Conservation (phyloP, 2,797 vertebrate species). For the Mionectes olivaceus region DNA sequence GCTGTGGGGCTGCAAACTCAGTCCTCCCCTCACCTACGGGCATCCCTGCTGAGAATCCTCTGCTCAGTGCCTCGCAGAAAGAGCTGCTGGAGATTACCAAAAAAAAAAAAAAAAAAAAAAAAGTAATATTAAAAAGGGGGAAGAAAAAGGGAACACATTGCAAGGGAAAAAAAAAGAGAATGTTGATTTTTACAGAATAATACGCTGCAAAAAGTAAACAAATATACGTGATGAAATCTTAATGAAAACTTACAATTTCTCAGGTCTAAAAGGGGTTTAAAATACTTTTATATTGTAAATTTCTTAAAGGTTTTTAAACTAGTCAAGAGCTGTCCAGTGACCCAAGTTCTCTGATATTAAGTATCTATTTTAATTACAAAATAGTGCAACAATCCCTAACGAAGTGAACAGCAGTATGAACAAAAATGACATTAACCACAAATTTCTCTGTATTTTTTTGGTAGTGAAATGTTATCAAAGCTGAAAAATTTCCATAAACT, state of each 20-base stretch:
- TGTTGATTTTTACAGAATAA: neutral
- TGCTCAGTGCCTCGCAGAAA: neutral
- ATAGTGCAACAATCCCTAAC: neutral
- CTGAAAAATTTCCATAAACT: neutral
- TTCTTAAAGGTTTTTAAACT: neutral
- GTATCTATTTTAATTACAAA: neutral
- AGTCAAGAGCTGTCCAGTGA: neutral
- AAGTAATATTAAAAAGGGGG: neutral
- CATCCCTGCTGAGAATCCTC: neutral
- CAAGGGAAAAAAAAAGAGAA: neutral
- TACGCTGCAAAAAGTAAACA: neutral
- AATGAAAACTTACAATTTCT: neutral
- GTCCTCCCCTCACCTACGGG: accelerated
- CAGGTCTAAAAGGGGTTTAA: neutral
- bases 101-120: too few species aligned
- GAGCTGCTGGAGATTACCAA: neutral
- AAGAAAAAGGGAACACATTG: neutral
- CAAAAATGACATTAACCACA: neutral
- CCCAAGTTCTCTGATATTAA: neutral
- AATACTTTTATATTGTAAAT: neutral
- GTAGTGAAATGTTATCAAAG: neutral
- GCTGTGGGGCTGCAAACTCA: neutral
- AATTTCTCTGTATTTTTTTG: neutral
- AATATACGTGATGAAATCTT: neutral
- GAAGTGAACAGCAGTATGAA: neutral